Conservation (phyloP, 2,888 invertebrate species). For the Mylabris sibirica region DNA sequence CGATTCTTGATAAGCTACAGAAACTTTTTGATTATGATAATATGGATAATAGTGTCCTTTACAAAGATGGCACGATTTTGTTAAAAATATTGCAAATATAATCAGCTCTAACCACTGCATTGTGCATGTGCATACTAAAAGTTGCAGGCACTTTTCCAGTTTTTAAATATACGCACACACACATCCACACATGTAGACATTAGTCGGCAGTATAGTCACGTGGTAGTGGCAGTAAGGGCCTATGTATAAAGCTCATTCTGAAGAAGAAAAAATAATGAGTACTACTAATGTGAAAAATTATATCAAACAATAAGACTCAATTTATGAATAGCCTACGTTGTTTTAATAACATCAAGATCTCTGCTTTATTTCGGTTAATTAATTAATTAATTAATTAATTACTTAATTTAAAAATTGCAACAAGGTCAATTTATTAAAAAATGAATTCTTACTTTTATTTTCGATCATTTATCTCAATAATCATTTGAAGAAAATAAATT, state of each 20-base stretch:
- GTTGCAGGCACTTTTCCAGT: slow-evolving; percentile 7
- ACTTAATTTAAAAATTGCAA: background rate
- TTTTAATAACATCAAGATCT: background rate
- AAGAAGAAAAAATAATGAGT: background rate
- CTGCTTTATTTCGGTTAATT: background rate
- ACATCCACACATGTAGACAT: background rate
- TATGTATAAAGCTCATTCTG: background rate
- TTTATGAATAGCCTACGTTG: background rate
- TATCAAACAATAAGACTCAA: background rate
- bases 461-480: background rate
- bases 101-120: slow-evolving; percentile 2
- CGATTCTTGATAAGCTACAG: background rate
- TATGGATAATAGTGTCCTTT: background rate
- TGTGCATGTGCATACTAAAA: slow-evolving; percentile 11
- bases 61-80: background rate
- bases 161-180: slow-evolving; percentile 7
- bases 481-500: background rate
- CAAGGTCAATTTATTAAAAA: background rate
- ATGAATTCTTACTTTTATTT: background rate
- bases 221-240: background rate
- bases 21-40: background rate
- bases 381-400: background rate
- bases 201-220: background rate
- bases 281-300: background rate
- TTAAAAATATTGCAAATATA: background rate